Percentiles rank a stretch among this genome's conserved stretches.
Evolutionary conservation across 2,113 vertebrate species (phyloP).

Genomic region (Dipodomys merriami): DNA sequence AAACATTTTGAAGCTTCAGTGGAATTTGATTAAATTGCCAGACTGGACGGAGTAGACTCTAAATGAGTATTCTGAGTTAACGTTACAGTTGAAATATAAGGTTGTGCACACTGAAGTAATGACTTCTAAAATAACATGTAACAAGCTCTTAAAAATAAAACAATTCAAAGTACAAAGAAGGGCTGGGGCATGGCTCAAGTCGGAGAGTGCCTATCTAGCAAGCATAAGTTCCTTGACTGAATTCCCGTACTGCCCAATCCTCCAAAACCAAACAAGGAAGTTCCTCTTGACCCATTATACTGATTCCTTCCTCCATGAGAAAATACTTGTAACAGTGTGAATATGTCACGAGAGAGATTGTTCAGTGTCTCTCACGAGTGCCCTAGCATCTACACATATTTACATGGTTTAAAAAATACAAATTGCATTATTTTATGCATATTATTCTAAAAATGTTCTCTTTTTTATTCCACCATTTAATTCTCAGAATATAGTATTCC

Average conservation of each 20-base stretch:
- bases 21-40: neutral
- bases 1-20: neutral
- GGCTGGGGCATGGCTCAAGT: no score
- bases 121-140: neutral
- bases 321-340: neutral
- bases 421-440: neutral
- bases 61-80: slow-evolving; percentile 9
- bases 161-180: neutral
- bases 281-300: no score
- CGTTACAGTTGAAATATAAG: neutral
- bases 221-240: neutral
- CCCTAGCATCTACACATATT: neutral
- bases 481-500: neutral
- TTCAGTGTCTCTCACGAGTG: no score
- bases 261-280: neutral
- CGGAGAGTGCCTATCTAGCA: no score
- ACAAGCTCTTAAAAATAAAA: neutral
- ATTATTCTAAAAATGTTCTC: neutral
- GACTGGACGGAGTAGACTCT: neutral
- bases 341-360: neutral
- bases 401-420: neutral
- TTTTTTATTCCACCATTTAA: neutral
- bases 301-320: neutral
- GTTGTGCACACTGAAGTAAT: neutral
- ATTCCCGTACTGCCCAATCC: no score